Evolutionary conservation across 2,888 invertebrate genomes (phyloP), one percentile per base, ranked within the genome.

Genomic region (Zygogramma bicolorata): DNA sequence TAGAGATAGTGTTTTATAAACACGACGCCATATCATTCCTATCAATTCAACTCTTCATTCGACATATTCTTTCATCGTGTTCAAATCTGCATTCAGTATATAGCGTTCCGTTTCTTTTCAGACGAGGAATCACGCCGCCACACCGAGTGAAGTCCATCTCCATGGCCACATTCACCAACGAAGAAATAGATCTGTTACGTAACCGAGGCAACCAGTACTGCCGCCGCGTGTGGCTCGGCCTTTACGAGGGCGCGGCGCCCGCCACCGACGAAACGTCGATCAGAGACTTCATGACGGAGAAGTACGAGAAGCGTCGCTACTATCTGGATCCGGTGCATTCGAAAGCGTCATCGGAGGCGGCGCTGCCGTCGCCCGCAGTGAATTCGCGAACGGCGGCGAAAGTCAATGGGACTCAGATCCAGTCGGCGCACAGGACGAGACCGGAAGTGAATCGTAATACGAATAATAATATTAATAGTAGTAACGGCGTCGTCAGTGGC

Each of bases 111-210:
- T 84, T 82, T 83, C 79, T 62, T 92, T 93, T 63, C 90, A 99
- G 98, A 87, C 94, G 98, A 84, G 99, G 99, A 67, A 89, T 99
- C 77, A 98, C 98, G 84, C 98, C 99, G 75, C 99, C 99, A 79
- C 98, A 99, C 88, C 92, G 99, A 78, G 97, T 99, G 76, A 99
- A 99, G 89, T 98, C 98, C 65, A 98, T 99, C 84, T 98, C 98
- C 40, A 98, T 99, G 98, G 97, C 98, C 75, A 97, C 96, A 81
- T 99, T 98, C 88, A 96, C 95, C 72, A 92, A 93, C 81, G 98
- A 98, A 82, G 99, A 99, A 89, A 93, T 99, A 84, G 97, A 97
- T 84, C 93, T 95, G 84, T 90, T 99, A 79, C 94, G 93, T 88
- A 89, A 91, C 77, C 93, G 94, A 87, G 98, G 99, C 80, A 99